Percentiles rank a stretch among this genome's conserved stretches.
phyloP scores from a whole-genome alignment of 2,888 invertebrate genomes.

The Macaria notata region DNA sequence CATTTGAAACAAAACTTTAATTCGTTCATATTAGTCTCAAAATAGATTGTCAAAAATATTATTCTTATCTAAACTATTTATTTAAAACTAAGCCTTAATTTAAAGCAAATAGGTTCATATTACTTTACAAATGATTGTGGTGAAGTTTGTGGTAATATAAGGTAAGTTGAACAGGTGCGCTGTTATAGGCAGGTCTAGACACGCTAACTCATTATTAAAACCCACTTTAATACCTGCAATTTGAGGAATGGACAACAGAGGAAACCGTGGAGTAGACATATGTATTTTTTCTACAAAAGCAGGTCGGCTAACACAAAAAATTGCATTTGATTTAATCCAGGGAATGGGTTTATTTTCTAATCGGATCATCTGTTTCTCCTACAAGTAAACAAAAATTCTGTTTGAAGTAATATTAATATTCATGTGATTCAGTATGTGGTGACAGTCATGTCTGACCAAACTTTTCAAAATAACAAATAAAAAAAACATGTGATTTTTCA shows the following conservation, averaged over 20 bases:
- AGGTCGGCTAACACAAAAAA: no score
- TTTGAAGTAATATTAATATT: no score
- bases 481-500: no score
- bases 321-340: no score
- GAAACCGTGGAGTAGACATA: conserved; percentile 36
- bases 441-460: no score
- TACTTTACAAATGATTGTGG: conserved; percentile 1
- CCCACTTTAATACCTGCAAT: conserved; percentile 50
- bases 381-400: no score
- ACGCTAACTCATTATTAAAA: conserved; percentile 71
- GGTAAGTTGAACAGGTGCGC: conserved; percentile 31
- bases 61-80: not conserved
- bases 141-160: conserved; percentile 25
- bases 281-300: no score
- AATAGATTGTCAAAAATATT: conserved; percentile 3
- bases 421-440: no score
- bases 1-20: conserved; percentile 1
- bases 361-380: no score
- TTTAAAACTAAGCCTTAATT: conserved; percentile 5
- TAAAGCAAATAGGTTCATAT: not conserved
- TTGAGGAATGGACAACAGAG: conserved; percentile 37
- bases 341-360: no score
- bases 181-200: conserved; percentile 57
- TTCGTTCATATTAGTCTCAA: not conserved
- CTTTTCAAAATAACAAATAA: no score